Base-by-base conservation (phyloP, 2,888 invertebrate species). In the Archips xylosteana region DNA sequence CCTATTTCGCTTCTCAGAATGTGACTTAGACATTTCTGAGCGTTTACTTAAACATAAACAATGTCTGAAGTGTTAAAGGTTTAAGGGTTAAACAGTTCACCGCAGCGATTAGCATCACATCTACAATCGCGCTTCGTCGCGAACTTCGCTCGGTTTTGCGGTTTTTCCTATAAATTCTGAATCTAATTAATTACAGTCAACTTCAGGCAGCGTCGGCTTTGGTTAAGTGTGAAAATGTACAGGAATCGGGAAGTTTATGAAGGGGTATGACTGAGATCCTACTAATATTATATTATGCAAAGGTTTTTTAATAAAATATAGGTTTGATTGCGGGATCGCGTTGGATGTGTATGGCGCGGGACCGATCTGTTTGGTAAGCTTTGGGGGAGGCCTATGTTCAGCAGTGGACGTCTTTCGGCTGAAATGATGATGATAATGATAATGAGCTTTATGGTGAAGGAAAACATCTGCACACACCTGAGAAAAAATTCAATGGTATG, bases 101-200 rank as follows among this genome's bases (percentile, higher is more conserved):
- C 72, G 45, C 72, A 72, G 34, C 47, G 72, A 67, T 72, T 71
- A 66, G 60, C 71, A 45, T 32, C 67, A 42, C 51, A 67, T 36
- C 47, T 57, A 62, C 45, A 67, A 62, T 62, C 51, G 66, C 54
- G 36, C 23, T 65, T 60, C 70, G 39, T 51, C 51, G 61, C 59
- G 42, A 62, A 72, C 61, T 75, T 72, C 57, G 15, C 36, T 63
- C 71, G 75, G 68, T 63, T 76, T 75, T 78, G 77, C 70, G 78
- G 77, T 75, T 78, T 75, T 77, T 75, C 77, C 69, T 70, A 65
- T 75, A 68, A 67, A 68, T 72, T 39, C 62, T 68, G 63, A 62
- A 64, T 71, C 63, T 63, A 76, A 76, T 77, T 77, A 78, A 76
- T 77, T 70, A 62, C 54, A 70, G 65, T 70, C 74, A 75, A 49